Evolutionary conservation across 2,888 invertebrate genomes (phyloP), one percentile per base, ranked within the genome.

Genomic region (Lumbricus terrestris): DNA sequence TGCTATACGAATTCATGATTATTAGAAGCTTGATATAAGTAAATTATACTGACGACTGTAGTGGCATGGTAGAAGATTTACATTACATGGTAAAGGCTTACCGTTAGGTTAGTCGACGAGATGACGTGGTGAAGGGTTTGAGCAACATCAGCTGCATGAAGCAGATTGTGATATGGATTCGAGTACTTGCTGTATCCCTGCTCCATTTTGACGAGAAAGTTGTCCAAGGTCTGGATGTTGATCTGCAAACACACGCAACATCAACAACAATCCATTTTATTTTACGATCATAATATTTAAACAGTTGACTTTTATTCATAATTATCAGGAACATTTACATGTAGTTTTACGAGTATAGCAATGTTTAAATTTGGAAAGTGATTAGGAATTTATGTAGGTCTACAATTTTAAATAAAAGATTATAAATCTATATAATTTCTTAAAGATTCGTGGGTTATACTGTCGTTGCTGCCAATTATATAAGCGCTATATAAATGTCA

Each of bases 141-240:
- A 23, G 98, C 97, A 37, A 98, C 98, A 94, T 98, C 98, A 35
- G 98, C 98, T 0, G 98, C 98, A 94, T 98, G 98, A 40, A 98
- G 96, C 94, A 98, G 97, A 95, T 98, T 98, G 96, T 98, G 98
- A 96, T 98, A 98, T 38, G 98, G 98, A 95, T 98, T 98, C 94
- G 97, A 96, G 95, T 97, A 97, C 94, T 97, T 97, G 95, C 97
- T 97, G 95, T 98, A 98, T 38, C 98, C 98, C 93, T 97, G 97
- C 95, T 98, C 98, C 94, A 98, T 96, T 93, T 97, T 96, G 92
- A 96, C 96, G 93, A 98, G 96, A 95, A 98, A 98, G 94, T 96
- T 97, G 95, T 98, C 98, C 94, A 98, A 95, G 34, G 97, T 96
- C 88, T 96, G 96, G 11, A 97, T 96, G 88, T 97, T 96, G 89